Evolutionary conservation across 2,888 invertebrate genomes (phyloP), one percentile per base, ranked within the genome.

Genomic region (Drosophila buzzatii): DNA sequence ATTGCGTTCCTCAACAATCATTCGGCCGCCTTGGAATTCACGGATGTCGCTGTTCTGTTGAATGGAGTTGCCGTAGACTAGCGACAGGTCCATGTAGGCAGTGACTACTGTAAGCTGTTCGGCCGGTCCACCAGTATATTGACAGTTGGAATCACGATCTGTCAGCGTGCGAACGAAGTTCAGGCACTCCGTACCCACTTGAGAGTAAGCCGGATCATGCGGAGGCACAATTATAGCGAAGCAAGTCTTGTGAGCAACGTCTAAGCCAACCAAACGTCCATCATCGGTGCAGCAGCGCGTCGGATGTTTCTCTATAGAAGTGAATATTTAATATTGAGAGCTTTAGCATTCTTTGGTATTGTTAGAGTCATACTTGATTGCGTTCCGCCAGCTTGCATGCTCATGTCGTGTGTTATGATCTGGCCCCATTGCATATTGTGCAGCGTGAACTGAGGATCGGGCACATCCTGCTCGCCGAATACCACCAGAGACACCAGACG

Each of bases 61-160:
- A 16, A 94, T 94, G 4, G 94, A 95, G 72, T 95, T 97, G 1
- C 98, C 98, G 89, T 98, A 98, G 2, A 97, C 96, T 39, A 96
- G 92, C 0, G 97, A 97, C 5, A 96, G 94, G 68, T 98, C 98
- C 94, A 98, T 93, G 85, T 89, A 93, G 3, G 92, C 73, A 9
- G 93, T 92, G 20, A 93, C 93, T 8, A 87, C 87, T 51, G 92
- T 91, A 91, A 96, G 94, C 94, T 96, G 96, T 92, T 96, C 96
- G 4, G 95, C 96, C 69, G 94, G 94, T 3, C 92, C 91, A 2
- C 84, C 82, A 53, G 93, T 92, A 69, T 95, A 94, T 58, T 94
- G 94, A 76, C 96, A 95, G 73, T 95, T 94, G 2, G 89, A 74
- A 86, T 95, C 95, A 35, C 95, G 94, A 89, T 96, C 95, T 20